Base-by-base conservation (phyloP, 2,888 invertebrate genomes). In the Scaeva pyrastri region DNA sequence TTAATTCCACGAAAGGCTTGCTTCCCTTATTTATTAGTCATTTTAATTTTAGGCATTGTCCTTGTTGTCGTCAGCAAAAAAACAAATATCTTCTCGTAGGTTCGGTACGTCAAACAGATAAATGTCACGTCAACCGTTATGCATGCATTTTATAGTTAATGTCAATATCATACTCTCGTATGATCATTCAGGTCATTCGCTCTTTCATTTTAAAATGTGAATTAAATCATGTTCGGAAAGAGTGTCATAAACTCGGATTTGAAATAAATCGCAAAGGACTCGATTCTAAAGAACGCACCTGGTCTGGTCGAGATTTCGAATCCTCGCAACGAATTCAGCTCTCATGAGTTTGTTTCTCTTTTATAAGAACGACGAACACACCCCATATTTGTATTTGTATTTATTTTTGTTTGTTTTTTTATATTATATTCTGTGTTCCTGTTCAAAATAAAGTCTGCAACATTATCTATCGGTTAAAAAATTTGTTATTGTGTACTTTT, bases 11-110 rank as follows among this genome's bases (percentile, higher is more conserved):
- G 52, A 68, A 52, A 6, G n/a, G 7, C 43, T 55, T 70, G 48
- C 71, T 68, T 66, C 26, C 75, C n/a, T n/a, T n/a, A n/a, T n/a
- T 76, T 64, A 76, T 80, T 79, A 76, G 68, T 73, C 80, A 77
- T 82, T 58, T 58, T 72, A n/a, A n/a, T n/a, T n/a, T n/a, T n/a
- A n/a, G n/a, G n/a, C n/a, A 73, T 80, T 80, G 80, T 76, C 85
- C 76, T 80, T 77, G 80, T 70, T 55, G 39, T 39, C 11, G n/a
- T n/a, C n/a, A n/a, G n/a, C n/a, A n/a, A 45, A 7, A 36, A 26
- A 48, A 12, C 2, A 36, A 41, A 66, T 43, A n/a, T n/a, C n/a
- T n/a, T n/a, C n/a, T n/a, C n/a, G n/a, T n/a, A n/a, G n/a, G n/a
- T n/a, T n/a, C n/a, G n/a, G n/a, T n/a, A 72, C 0, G 3, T 36